phyloP scores from a whole-genome alignment of 2,888 invertebrate species.

The Lottia scabra region DNA sequence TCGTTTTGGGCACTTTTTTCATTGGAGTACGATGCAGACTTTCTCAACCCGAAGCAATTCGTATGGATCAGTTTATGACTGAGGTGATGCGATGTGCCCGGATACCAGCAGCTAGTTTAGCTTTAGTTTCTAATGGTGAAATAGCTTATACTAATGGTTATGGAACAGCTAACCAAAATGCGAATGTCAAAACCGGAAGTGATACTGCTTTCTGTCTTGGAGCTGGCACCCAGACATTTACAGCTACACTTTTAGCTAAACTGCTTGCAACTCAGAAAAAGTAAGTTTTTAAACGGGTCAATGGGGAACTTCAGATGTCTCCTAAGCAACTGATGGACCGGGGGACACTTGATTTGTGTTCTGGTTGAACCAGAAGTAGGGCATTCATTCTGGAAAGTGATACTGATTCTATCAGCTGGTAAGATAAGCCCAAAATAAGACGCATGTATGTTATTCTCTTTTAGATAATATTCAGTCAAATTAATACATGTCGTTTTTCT shows the following conservation, averaged over 20 bases:
- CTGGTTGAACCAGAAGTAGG: too few species aligned
- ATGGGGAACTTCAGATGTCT: too few species aligned
- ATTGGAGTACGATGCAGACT: background rate
- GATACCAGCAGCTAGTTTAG: constrained; percentile 27
- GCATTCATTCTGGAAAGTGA: too few species aligned
- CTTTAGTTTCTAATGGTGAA: constrained; percentile 27
- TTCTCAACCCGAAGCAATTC: background rate
- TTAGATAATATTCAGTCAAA: too few species aligned
- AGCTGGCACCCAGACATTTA: constrained; percentile 43
- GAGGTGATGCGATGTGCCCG: constrained; percentile 22
- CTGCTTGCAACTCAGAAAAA: constrained; percentile 33
- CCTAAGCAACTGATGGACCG: too few species aligned
- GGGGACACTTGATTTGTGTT: too few species aligned
- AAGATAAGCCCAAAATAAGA: too few species aligned
- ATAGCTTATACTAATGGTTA: constrained; percentile 31
- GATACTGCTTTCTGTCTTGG: constrained; percentile 42
- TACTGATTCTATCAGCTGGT: too few species aligned
- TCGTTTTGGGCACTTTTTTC: background rate
- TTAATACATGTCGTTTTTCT: too few species aligned
- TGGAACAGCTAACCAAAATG: constrained; percentile 22
- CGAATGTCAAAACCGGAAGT: constrained; percentile 7
- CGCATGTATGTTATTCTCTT: too few species aligned
- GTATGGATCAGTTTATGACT: constrained; percentile 17
- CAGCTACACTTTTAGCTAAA: constrained; percentile 38
- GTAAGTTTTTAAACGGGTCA: constrained; percentile 35